Conservation (phyloP, 2,797 vertebrate species). For the Macroramphosus scolopax region DNA sequence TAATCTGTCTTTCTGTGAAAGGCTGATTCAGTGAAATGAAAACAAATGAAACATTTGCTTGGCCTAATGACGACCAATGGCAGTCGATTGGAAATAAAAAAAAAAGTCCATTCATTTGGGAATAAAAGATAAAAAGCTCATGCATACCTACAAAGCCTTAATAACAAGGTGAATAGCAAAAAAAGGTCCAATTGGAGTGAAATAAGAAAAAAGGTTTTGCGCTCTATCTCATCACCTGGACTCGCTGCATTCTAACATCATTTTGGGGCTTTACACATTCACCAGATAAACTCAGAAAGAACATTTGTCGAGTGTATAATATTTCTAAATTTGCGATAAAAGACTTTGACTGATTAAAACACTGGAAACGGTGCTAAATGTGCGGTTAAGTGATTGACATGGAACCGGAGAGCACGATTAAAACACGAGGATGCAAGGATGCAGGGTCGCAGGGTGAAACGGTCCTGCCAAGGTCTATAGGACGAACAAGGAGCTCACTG, state of each 20-base stretch:
- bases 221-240: constrained; percentile 7
- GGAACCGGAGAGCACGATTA: no score
- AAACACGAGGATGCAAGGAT: constrained; percentile 3
- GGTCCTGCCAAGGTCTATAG: constrained; percentile 35
- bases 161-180: constrained; percentile 27
- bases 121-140: constrained; percentile 48
- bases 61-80: neutral
- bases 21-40: no score
- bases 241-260: constrained; percentile 15
- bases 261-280: constrained; percentile 16
- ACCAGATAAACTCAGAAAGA: neutral
- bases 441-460: constrained; percentile 41
- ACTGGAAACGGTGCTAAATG: no score
- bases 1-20: no score
- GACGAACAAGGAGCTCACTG: constrained; percentile 64
- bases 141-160: constrained; percentile 49
- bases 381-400: no score
- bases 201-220: constrained; percentile 3
- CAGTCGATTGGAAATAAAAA: constrained; percentile 7
- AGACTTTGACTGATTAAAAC: no score
- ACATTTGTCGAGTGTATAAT: neutral
- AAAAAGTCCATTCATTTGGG: constrained; percentile 27
- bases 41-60: no score
- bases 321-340: no score
- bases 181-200: constrained; percentile 15